Base-by-base conservation (phyloP, 35 echinoderm and acorn worm genomes). In the Chiridota heheva region DNA sequence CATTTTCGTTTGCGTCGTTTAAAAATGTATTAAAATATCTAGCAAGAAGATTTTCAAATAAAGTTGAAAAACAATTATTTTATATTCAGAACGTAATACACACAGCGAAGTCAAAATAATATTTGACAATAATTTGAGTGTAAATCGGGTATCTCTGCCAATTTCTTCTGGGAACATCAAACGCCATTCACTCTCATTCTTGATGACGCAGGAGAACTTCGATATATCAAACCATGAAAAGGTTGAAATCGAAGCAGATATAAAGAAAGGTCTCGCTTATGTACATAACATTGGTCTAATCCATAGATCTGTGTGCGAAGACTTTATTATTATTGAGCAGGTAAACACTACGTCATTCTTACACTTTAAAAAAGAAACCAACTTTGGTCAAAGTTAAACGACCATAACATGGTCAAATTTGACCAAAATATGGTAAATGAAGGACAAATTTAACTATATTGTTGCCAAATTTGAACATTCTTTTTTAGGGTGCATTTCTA, bases 241-340 rank as follows among this genome's bases (percentile, higher is more conserved):
- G 8, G 26, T 41, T 1, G 69, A 72, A 28, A 20, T 72, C 5
- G 22, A 36, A 28, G 69, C 35, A 7, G 69, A 72, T 44, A 24
- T 72, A 7, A 72, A 44, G 28, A 72, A 72, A 25, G 69, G 40
- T 44, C 40, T 72, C 38, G 29, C 10, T 12, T 47, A 40, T 42
- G 27, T 72, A 45, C 69, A 72, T 20, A 44, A 72, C 13, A 72
- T 45, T 15, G 69, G 69, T 28, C 25, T 72, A 10, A 40, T 1
- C 31, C 69, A 72, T 41, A 27, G 69, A 10, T 8, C 27, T 12
- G 25, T 63, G 59, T 29, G 15, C 12, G 59, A 63, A 63, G 59
- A 63, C 35, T 63, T 29, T 32, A 32, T 63, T 32, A 63, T 63
- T 17, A 63, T 63, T 24, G 59, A 63, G 12, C 25, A 63, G 59